Base-by-base conservation (phyloP, 2,113 vertebrate genomes). In the Terrapene triunguis region DNA sequence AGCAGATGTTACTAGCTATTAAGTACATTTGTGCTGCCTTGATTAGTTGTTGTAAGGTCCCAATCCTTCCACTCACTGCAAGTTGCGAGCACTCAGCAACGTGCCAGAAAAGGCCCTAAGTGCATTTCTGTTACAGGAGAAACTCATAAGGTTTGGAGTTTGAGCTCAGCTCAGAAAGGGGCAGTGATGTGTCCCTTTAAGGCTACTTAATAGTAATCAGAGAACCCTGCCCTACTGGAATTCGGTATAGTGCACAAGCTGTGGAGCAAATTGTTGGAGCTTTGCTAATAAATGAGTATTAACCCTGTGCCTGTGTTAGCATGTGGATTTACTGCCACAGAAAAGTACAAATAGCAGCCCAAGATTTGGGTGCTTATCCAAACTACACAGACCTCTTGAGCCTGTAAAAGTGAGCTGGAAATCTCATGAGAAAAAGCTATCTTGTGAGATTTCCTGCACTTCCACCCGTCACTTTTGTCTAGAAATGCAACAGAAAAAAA, bases 1-100 rank as follows among this genome's bases (percentile, higher is more conserved):
- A 88, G 38, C 89, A 95, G 69, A 51, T 74, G 59, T 5, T 80
- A n/a, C 47, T 82, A 93, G 74, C 50, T 94, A 91, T 32, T 91
- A 50, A n/a, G n/a, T 44, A 24, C 84, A 87, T 95, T 94, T 85
- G 62, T 79, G 24, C 25, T 88, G 48, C 48, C 87, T 65, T 87
- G 74, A 24, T 92, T 85, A 83, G 82, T 84, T 84, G 7, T 80
- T 92, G 53, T 0, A 0, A 4, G 1, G 74, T 65, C 91, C 88
- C 22, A 3, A 5, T 87, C 81, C 50, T 96, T 82, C 25, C 74
- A 65, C 5, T 65, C 74, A 88, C 81, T 94, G 85, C 92, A 10
- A 89, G 55, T 11, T n/a, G 48, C 72, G 87, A 76, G 6, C 8
- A 6, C 48, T 78, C 80, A 80, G 13, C 88, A 35, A 76, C 74